Evolutionary conservation across 2,888 invertebrate genomes (phyloP).

Genomic region (Nomada hirtipes): DNA sequence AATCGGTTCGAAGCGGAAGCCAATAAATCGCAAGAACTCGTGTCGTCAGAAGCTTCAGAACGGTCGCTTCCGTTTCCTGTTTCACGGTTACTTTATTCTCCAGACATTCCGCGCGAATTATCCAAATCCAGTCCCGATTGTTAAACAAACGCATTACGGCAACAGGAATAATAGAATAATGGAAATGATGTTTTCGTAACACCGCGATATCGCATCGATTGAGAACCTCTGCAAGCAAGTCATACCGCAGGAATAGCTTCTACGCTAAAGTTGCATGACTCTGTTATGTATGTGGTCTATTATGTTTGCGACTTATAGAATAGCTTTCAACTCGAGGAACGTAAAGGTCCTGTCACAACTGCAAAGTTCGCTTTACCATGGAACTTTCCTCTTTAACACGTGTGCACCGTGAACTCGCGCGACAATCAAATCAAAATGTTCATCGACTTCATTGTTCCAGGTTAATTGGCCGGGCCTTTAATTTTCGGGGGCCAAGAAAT

Average conservation of each 20-base stretch:
- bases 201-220: background rate
- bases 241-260: conserved; percentile 71
- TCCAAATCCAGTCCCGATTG: too few relatives aligned
- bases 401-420: background rate
- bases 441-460: background rate
- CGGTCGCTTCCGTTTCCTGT: background rate
- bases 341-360: conserved; percentile 71
- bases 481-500: background rate
- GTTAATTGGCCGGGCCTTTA: background rate
- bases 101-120: background rate
- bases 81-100: background rate
- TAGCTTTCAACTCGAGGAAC: conserved; percentile 72
- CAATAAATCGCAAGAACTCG: conserved; percentile 9
- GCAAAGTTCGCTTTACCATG: conserved; percentile 26
- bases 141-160: too few relatives aligned
- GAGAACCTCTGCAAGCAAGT: conserved; percentile 73
- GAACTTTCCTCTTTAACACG: conserved; percentile 32
- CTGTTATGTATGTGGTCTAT: conserved; percentile 73
- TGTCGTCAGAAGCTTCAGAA: background rate
- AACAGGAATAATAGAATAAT: too few relatives aligned
- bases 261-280: conserved; percentile 72
- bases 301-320: conserved; percentile 76
- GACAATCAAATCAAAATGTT: conserved; percentile 34
- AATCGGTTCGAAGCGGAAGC: conserved; percentile 6
- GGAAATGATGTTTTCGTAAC: too few relatives aligned